phyloP scores from a whole-genome alignment of 2,888 invertebrate genomes.

The Maniola hyperantus region DNA sequence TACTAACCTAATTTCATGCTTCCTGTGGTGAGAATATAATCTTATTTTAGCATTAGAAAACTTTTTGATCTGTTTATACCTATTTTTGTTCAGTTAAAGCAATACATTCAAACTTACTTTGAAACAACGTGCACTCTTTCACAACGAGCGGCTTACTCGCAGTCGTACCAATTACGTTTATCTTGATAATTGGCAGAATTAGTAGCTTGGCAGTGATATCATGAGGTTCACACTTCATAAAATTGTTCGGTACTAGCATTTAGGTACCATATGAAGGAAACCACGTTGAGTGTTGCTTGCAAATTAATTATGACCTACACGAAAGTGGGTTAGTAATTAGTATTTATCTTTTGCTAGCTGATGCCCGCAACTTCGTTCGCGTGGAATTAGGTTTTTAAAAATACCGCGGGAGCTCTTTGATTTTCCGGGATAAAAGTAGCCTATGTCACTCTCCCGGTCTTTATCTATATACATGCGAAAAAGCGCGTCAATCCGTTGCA shows the following conservation, averaged over 20 bases:
- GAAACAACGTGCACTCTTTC: conserved; percentile 18
- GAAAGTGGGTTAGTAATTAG: conserved; percentile 22
- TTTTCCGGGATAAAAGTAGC: too few relatives aligned
- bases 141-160: conserved; percentile 24
- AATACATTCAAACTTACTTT: conserved; percentile 13
- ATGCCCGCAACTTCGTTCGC: too few relatives aligned
- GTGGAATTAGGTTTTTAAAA: too few relatives aligned
- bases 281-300: conserved; percentile 29
- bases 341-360: conserved; percentile 19
- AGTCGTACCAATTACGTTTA: conserved; percentile 60
- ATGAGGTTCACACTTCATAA: conserved; percentile 64
- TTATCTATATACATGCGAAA: too few relatives aligned
- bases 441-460: too few relatives aligned
- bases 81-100: neutral
- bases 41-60: neutral
- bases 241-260: conserved; percentile 43
- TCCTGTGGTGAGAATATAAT: neutral
- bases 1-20: neutral
- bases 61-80: neutral
- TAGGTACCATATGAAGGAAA: conserved; percentile 34
- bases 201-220: conserved; percentile 64
- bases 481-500: too few relatives aligned
- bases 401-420: too few relatives aligned
- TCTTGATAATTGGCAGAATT: conserved; percentile 65
- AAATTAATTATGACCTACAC: conserved; percentile 30